These are phyloP conservation scores for Apogon talboti DNA, from an alignment of 2,797 vertebrate genomes.

Conservation along the genomic window DNA sequence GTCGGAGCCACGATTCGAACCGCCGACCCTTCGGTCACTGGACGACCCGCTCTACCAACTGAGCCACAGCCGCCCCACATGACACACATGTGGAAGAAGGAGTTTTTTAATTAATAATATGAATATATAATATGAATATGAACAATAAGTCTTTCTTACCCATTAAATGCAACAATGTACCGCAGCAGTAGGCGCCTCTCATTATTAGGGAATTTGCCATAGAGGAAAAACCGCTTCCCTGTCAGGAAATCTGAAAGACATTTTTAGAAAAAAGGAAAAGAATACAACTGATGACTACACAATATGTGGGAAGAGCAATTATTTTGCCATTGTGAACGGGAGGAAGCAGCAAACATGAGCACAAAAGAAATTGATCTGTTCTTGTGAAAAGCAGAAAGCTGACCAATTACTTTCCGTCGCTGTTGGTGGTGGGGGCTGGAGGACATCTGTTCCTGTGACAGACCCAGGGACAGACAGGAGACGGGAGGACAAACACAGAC, in stretches of 20 bases:
- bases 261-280: background rate
- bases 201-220: conserved; percentile 89
- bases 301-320: conserved; percentile 3
- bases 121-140: too few relatives aligned
- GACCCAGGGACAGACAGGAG: conserved; percentile 13
- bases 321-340: conserved; percentile 4
- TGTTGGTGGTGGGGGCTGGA: background rate
- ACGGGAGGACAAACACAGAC: background rate
- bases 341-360: background rate
- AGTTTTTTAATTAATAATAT: background rate
- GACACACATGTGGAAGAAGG: too few relatives aligned
- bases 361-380: background rate
- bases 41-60: too few relatives aligned
- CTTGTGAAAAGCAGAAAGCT: conserved; percentile 6
- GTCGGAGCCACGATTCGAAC: too few relatives aligned
- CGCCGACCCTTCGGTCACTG: too few relatives aligned
- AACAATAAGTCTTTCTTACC: conserved; percentile 77
- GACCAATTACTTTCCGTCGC: conserved; percentile 23
- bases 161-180: conserved; percentile 91
- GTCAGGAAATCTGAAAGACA: conserved; percentile 84
- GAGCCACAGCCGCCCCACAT: too few relatives aligned
- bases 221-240: conserved; percentile 91
- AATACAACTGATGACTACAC: background rate
- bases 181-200: conserved; percentile 87
- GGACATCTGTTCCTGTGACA: conserved; percentile 4